A percentile compares a stretch with the other conserved stretches of the same genome.
These are phyloP conservation scores for Drosophila azteca DNA, from an alignment of 1,140 invertebrate genomes.

Conservation along the genomic window DNA sequence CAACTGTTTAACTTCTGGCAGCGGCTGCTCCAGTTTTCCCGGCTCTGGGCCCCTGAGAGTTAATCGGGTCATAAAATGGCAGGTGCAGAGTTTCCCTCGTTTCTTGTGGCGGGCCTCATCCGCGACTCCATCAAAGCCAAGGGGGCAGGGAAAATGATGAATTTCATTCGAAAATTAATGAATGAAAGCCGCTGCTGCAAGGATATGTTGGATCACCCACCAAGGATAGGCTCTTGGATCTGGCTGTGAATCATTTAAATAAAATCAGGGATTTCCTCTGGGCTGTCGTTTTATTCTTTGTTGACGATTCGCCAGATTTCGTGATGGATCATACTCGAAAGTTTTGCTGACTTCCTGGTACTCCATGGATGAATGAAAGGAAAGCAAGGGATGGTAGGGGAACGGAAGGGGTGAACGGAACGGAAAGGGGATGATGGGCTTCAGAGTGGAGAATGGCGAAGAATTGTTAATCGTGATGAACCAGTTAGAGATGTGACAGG, in stretches of 20 bases:
- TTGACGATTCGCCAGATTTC: background rate
- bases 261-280: no score
- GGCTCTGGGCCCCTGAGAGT: slow-evolving; percentile 4
- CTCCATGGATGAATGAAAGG: slow-evolving; percentile 6
- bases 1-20: slow-evolving; percentile 51
- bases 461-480: slow-evolving; percentile 79
- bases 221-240: background rate
- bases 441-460: background rate
- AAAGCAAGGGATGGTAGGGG: no score
- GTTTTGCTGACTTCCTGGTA: background rate
- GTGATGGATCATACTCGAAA: background rate
- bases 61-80: slow-evolving; percentile 72
- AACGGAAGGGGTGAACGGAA: background rate
- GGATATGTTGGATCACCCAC: background rate
- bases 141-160: slow-evolving; percentile 14
- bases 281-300: background rate
- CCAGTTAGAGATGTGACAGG: slow-evolving; percentile 65
- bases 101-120: slow-evolving; percentile 5
- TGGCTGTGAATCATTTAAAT: no score
- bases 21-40: slow-evolving; percentile 42
- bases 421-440: background rate
- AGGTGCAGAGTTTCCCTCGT: slow-evolving; percentile 40
- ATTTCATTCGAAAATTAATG: slow-evolving; percentile 20
- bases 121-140: slow-evolving; percentile 8
- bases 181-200: background rate